Base-by-base conservation (phyloP, 92 coral and sea anemone species). In the Diadumene lineata region DNA sequence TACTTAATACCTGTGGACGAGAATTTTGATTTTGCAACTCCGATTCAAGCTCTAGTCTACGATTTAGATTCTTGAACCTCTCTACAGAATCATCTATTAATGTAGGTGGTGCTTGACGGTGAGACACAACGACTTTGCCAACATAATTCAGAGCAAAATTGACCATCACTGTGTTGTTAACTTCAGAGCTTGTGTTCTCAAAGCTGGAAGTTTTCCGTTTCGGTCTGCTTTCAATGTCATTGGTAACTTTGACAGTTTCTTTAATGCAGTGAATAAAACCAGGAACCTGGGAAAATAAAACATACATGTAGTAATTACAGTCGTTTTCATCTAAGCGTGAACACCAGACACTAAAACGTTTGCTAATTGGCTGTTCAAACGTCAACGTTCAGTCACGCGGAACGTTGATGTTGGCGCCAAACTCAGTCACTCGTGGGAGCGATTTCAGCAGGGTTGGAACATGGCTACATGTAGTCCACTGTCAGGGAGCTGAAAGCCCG, bases 81-180 rank as follows among this genome's bases (percentile, higher is more conserved):
- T 86, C 90, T 0, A 94, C 98, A 44, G 91, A 88, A 33, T 87
- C 92, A 56, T 94, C 98, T 38, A 94, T 84, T 18, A 94, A 77
- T 2, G 97, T 91, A 1, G 97, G 94, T 0, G 98, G 98, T 0
- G 98, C 98, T 73, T 85, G 96, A 48, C 97, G 81, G 58, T 94
- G 98, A 11, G 98, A 94, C 0, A 94, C 98, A 25, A 77, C 77
- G 31, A 91, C 87, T 72, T 74, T 88, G 3, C 98, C 98, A 34
- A 94, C 86, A 68, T 94, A 94, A 73, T 92, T 85, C 66, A 94
- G 64, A 7, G 91, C 82, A 62, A 82, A 91, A 10, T 76, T 72
- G 31, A 91, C 90, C 63, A 63, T 60, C 26, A 74, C 75, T 0
- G 63, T 75, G 23, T 79, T 65, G 34, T 29, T 46, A 27, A 23